phyloP scores from a whole-genome alignment of 2,113 vertebrate genomes.

The Bufo bufo region DNA sequence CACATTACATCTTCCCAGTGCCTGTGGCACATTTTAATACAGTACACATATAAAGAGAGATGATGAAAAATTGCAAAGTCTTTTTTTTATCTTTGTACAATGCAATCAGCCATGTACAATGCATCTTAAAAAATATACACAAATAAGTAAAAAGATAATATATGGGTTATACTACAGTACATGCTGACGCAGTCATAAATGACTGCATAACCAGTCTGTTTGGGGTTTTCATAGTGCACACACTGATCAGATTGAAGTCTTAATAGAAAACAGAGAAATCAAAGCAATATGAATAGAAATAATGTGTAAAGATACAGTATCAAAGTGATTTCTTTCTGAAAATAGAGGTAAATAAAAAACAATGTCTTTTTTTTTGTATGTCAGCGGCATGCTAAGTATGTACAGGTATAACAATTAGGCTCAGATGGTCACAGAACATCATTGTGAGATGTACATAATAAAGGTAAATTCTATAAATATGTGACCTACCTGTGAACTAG shows the following conservation, averaged over 20 bases:
- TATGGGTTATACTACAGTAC: slow-evolving; percentile 44
- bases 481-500: background rate
- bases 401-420: background rate
- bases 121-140: slow-evolving; percentile 55
- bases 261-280: slow-evolving; percentile 23
- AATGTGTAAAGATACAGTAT: slow-evolving; percentile 68
- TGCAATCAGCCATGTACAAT: slow-evolving; percentile 58
- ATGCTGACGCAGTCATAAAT: slow-evolving; percentile 40
- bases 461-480: background rate
- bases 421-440: slow-evolving; percentile 1
- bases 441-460: background rate
- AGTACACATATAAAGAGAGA: slow-evolving; percentile 70
- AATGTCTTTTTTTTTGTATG: background rate
- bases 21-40: slow-evolving; percentile 64
- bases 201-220: slow-evolving; percentile 65
- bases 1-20: slow-evolving; percentile 74
- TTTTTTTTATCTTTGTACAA: slow-evolving; percentile 64
- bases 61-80: slow-evolving; percentile 54
- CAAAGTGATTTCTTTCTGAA: slow-evolving; percentile 75
- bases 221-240: slow-evolving; percentile 65
- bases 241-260: slow-evolving; percentile 61
- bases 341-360: slow-evolving; percentile 69
- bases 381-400: slow-evolving; percentile 25
- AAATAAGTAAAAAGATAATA: slow-evolving; percentile 59
- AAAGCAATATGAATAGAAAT: slow-evolving; percentile 60